A percentile compares a stretch with the other conserved stretches of the same genome.
Evolutionary conservation across 2,113 vertebrate genomes (phyloP).

Genomic region (Antidorcas marsupialis): DNA sequence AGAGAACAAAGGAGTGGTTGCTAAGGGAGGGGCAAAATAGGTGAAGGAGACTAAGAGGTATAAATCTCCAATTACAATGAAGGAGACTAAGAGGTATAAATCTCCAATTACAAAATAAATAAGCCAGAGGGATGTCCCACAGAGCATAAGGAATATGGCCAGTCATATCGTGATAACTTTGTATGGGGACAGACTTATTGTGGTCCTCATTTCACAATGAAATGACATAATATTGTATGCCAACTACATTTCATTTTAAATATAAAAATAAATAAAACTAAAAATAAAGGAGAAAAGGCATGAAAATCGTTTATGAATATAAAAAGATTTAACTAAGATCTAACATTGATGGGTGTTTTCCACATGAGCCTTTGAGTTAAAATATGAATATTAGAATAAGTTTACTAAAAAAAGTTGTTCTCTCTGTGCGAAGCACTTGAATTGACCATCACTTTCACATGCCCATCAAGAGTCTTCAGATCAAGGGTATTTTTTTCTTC

Average conservation of each 20-base stretch:
- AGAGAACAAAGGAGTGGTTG: neutral
- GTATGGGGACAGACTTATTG: neutral
- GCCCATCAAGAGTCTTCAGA: neutral
- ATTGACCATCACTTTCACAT: neutral
- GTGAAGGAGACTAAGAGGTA: neutral
- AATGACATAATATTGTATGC: neutral
- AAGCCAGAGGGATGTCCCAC: neutral
- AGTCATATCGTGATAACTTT: neutral
- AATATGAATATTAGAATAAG: neutral
- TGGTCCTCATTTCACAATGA: neutral
- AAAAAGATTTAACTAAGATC: neutral
- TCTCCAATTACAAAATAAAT: neutral
- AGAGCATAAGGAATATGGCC: neutral
- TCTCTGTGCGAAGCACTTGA: neutral
- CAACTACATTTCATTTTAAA: neutral
- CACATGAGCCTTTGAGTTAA: neutral
- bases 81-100: neutral
- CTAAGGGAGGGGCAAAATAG: neutral
- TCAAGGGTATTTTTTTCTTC: neutral
- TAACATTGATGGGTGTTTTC: neutral
- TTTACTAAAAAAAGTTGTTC: neutral
- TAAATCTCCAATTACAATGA: neutral
- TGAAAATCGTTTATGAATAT: fast-evolving
- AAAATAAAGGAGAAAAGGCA: neutral
- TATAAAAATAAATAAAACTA: neutral